Evolutionary conservation across 1,140 invertebrate genomes (phyloP).

Genomic region (Panagrolaimus sp.): DNA sequence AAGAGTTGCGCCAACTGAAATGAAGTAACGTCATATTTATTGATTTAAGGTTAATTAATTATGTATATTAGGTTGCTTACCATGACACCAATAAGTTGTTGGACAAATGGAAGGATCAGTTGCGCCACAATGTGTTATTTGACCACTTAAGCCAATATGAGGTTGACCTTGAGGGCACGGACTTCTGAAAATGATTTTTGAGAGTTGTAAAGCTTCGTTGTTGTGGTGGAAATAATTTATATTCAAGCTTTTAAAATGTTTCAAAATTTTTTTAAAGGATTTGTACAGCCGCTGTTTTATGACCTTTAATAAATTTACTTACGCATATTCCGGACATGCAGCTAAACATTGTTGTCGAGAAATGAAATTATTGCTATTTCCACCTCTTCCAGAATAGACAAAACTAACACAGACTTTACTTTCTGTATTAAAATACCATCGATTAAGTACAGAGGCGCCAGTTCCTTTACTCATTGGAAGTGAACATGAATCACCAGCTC

Average conservation of each 20-base stretch:
- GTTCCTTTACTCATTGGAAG: slow-evolving; percentile 20
- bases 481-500: slow-evolving; percentile 15
- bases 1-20: slow-evolving; percentile 13
- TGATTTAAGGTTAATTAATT: no score
- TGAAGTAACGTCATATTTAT: no score
- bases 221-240: no score
- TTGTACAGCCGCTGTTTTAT: no score
- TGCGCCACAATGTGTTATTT: slow-evolving; percentile 24
- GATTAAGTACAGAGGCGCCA: slow-evolving; percentile 14
- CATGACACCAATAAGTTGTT: slow-evolving; percentile 26
- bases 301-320: not conserved
- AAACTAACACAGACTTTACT: slow-evolving; percentile 29
- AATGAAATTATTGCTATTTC: slow-evolving; percentile 39
- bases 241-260: no score
- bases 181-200: slow-evolving; percentile 11
- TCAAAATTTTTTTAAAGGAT: no score
- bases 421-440: slow-evolving; percentile 23
- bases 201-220: no score
- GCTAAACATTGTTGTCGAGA: slow-evolving; percentile 25
- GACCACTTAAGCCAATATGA: slow-evolving; percentile 21
- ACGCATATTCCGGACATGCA: slow-evolving; percentile 26
- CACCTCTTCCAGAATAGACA: slow-evolving; percentile 28
- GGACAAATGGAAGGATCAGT: slow-evolving; percentile 22
- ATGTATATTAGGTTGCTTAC: no score
- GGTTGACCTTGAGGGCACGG: slow-evolving; percentile 21